Base-by-base conservation (phyloP, 1,140 invertebrate genomes). In the Euwallacea fornicatus region DNA sequence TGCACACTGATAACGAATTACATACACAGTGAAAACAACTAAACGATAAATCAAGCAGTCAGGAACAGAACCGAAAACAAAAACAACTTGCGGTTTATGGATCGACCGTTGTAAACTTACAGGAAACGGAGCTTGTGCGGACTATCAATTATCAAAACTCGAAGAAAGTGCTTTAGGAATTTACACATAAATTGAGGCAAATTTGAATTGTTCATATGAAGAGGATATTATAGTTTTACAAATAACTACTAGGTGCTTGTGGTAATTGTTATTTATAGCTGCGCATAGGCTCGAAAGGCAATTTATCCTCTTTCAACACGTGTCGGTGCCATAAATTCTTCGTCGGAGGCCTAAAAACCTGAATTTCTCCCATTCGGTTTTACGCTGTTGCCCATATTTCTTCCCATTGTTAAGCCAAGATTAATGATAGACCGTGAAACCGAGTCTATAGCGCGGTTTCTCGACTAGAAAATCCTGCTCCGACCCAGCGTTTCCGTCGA, bases 401-500 rank as follows among this genome's bases (percentile, higher is more conserved):
- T 69, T 62, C 67, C 60, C 33, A 69, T 69, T 69, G 67, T 69
- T 69, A 62, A 69, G 67, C 67, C 16, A 61, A 62, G 67, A 69
- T 69, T 69, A 69, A 69, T 69, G 67, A 69, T 69, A 55, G 21
- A 53, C 59, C 67, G 59, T 61, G 67, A 61, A 62, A 62, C 67
- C 67, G 59, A 69, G 59, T 69, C 67, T 62, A 62, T 55, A 61
- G 67, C 59, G 67, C 16, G 47, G 33, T 69, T 69, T 41, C 59
- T 69, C 67, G 67, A 69, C 67, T 69, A 69, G 67, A 69, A 69
- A 69, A 69, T 69, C 67, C 59, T 62, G 55, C 50, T 69, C 59
- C 50, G 59, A 16, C 43, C 66, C 56, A 41, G 58, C 56, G 42
- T 60, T 68, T 68, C 66, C 66, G 66, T 53, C 4, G 60, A 61